phyloP scores from a whole-genome alignment of 2,113 vertebrate genomes.

The Mus musculus region GRCm39 chrX:65129001-65129500 shows the following conservation, averaged over 20 bases:
- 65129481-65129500: no score
- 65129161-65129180: neutral
- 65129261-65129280: neutral
- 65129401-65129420: no score
- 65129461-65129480: no score
- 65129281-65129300: no score
- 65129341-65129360: no score
- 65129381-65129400: no score
- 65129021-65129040: neutral
- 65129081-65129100: neutral
- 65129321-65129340: no score
- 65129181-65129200: conserved; percentile 18
- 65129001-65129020: neutral
- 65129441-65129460: no score
- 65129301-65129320: no score
- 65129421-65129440: no score
- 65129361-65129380: no score
- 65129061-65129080: neutral
- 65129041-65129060: neutral
- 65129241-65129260: conserved; percentile 17
- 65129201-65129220: conserved; percentile 1
- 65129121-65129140: conserved; percentile 57
- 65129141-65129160: conserved; percentile 45
- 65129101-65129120: no score
- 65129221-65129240: neutral